Percentiles rank a stretch among this genome's conserved stretches.
Evolutionary conservation across 2,797 vertebrate genomes (phyloP).

Genomic region (Platalea minor): DNA sequence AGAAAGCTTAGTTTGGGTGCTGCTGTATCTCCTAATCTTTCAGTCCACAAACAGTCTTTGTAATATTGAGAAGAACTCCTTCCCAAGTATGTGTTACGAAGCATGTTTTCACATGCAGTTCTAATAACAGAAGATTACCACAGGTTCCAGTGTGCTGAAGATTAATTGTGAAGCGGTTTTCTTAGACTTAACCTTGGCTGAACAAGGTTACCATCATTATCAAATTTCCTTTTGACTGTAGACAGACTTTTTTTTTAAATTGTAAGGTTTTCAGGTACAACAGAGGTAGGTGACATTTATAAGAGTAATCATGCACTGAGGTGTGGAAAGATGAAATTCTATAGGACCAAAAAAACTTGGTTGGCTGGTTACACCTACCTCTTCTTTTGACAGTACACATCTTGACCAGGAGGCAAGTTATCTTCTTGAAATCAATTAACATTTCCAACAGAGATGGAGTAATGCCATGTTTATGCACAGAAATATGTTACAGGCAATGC

Average conservation of each 20-base stretch:
- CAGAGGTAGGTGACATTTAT: not conserved
- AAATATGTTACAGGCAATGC: constrained; percentile 47
- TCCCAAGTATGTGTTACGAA: not conserved
- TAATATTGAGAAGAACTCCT: not conserved
- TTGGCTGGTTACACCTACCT: constrained; percentile 1
- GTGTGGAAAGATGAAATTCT: not conserved
- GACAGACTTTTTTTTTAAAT: not conserved
- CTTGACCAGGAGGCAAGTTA: constrained; percentile 47
- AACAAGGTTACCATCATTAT: not conserved
- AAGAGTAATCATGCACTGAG: not conserved
- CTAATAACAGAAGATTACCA: not conserved
- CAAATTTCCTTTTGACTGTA: not conserved
- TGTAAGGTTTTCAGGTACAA: not conserved
- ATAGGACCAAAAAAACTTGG: not conserved
- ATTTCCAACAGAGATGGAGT: constrained; percentile 48
- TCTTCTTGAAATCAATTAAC: constrained; percentile 58
- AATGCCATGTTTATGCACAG: constrained; percentile 46
- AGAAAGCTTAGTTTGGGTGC: not conserved
- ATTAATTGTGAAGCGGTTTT: not conserved
- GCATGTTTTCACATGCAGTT: not conserved
- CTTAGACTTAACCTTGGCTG: not conserved
- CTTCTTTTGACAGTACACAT: constrained; percentile 3
- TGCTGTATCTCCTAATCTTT: not conserved
- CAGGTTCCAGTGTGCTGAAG: not conserved
- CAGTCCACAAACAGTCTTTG: not conserved